phyloP scores from a whole-genome alignment of 2,888 invertebrate species.

The Hirtodrosophila cameraria region DNA sequence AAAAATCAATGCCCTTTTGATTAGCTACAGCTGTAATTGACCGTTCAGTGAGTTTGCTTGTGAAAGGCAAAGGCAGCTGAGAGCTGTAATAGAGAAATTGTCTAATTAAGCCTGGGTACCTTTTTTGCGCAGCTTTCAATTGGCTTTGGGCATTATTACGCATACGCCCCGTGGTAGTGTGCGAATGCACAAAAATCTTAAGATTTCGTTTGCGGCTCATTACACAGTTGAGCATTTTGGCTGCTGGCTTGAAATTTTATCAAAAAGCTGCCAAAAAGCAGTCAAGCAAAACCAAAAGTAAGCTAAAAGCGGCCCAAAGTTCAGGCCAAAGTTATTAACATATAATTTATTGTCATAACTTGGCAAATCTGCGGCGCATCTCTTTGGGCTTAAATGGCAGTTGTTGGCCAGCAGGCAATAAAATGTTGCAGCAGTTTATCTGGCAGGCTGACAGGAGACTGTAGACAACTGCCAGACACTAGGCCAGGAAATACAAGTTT shows the following conservation, averaged over 20 bases:
- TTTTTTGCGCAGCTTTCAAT: constrained; percentile 46
- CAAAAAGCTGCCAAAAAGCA: constrained; percentile 28
- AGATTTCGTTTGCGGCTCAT: constrained; percentile 35
- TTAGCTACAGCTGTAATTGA: constrained; percentile 72
- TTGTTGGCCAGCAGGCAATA: constrained; percentile 3
- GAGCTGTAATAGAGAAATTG: constrained; percentile 76
- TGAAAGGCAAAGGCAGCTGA: constrained; percentile 54
- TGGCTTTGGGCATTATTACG: constrained; percentile 60
- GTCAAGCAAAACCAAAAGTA: constrained; percentile 5
- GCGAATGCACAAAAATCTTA: constrained; percentile 16
- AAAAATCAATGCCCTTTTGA: constrained; percentile 79
- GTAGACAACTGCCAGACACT: constrained; percentile 23
- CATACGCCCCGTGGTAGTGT: constrained; percentile 59
- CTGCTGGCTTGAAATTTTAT: constrained; percentile 33
- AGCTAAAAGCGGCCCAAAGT: constrained; percentile 32
- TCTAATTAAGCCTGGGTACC: constrained; percentile 64
- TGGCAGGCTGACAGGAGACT: constrained; percentile 10
- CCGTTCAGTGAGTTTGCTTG: constrained; percentile 41
- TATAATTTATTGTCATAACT: constrained; percentile 65
- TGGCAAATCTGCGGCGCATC: constrained; percentile 36
- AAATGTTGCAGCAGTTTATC: background rate
- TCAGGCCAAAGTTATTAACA: constrained; percentile 50
- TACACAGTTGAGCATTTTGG: constrained; percentile 46
- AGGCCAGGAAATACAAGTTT: constrained; percentile 57
- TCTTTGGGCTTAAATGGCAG: constrained; percentile 17